A percentile compares a stretch with the other conserved stretches of the same genome.
These are phyloP conservation scores for Troides oblongomaculatus DNA, from an alignment of 2,888 invertebrate species.

Conservation along the genomic window DNA sequence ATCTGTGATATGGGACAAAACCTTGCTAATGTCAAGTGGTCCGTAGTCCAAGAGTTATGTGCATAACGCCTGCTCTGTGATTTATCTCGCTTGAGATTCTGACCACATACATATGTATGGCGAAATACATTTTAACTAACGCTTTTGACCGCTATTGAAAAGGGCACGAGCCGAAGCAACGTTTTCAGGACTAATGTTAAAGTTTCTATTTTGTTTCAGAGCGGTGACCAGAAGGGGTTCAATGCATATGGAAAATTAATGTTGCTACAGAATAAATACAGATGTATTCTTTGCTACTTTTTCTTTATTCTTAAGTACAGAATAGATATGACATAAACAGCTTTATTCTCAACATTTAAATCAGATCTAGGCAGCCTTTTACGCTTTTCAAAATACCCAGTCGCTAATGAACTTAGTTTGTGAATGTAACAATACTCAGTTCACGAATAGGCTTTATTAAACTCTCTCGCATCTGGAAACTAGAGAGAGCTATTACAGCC, in stretches of 20 bases:
- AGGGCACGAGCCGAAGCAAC: constrained; percentile 37
- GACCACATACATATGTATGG: constrained; percentile 58
- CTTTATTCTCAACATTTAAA: too few relatives aligned
- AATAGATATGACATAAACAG: too few relatives aligned
- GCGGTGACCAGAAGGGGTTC: constrained; percentile 19
- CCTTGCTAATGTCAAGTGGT: constrained; percentile 71
- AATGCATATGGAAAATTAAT: constrained; percentile 1
- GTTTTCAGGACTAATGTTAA: constrained; percentile 47
- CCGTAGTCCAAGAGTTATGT: constrained; percentile 68
- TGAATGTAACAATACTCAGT: constrained; percentile 24
- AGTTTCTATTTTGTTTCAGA: constrained; percentile 43
- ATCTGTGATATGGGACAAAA: constrained; percentile 46
- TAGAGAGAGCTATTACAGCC: constrained; percentile 26
- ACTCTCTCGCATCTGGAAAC: constrained; percentile 25
- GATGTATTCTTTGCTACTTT: neutral
- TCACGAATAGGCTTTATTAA: constrained; percentile 30
- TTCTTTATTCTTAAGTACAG: too few relatives aligned
- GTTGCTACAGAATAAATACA: neutral
- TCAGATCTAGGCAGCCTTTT: neutral
- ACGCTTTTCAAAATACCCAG: constrained; percentile 5
- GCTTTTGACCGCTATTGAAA: constrained; percentile 48
- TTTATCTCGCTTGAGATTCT: constrained; percentile 65
- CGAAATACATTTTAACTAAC: constrained; percentile 56
- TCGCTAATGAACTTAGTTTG: constrained; percentile 26
- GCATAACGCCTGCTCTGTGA: constrained; percentile 68